Base-by-base conservation (phyloP, 1,140 invertebrate genomes). In the Ceratitis capitata region DNA sequence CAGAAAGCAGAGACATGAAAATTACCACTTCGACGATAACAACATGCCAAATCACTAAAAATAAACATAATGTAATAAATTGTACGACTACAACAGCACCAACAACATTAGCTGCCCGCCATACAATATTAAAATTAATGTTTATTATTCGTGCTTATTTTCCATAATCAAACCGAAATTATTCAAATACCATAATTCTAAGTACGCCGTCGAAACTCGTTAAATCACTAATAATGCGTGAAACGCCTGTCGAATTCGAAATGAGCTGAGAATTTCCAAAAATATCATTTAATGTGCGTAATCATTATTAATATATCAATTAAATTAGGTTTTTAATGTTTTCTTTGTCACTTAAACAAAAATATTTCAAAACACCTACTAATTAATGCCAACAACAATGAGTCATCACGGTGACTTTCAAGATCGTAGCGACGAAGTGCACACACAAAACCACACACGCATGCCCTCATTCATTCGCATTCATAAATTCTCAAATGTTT, bases 251-350 rank as follows among this genome's bases (percentile, higher is more conserved):
- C 39, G 69, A 19, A 78, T 78, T 45, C 45, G 42, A 78, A 78
- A 78, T 78, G 39, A 78, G 39, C 26, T 45, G 69, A 45, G 10
- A 45, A 9, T 69, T 69, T 78, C 42, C 39, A 9, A 26, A 64
- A 78, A 69, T 69, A 69, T 14, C 64, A 69, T 14, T 7, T 12
- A 69, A 1, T 19, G 14, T 78, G 39, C 39, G 69, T 78, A 78
- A 78, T 35, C 69, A 42, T 3, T 78, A 78, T 78, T 78, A 78
- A 78, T 78, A 78, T n/a, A 78, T 78, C 69, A 78, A 78, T 78
- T 78, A 69, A 69, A 69, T 69, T 35, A 32, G 39, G 14, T 42
- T 12, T n/a, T 47, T 78, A 39, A 45, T 78, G 35, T 45, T 23
- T 45, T 23, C 6, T 78, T 78, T 78, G 69, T 42, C 69, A 47